Percentiles rank a stretch among this genome's conserved stretches.
These are phyloP conservation scores for Lytechinus variegatus DNA, from an alignment of 35 echinoderm and acorn worm species.

Conservation along the genomic window DNA sequence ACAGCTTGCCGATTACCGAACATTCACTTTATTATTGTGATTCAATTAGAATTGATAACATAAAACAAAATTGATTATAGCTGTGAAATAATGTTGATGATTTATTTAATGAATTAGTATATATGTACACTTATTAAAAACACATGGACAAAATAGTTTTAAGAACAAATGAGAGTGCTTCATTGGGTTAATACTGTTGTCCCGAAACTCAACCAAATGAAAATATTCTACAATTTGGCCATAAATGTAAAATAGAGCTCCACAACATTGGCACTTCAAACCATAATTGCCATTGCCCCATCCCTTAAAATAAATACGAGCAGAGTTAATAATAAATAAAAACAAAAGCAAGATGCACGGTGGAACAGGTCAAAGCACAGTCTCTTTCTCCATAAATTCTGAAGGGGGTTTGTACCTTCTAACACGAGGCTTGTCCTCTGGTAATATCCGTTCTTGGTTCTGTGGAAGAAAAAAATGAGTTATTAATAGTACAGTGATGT, in stretches of 20 bases:
- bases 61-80: too few species aligned
- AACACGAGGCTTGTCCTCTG: slow-evolving; percentile 61
- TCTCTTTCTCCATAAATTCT: slow-evolving; percentile 78
- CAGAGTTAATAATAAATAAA: not conserved
- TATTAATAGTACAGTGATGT: not conserved
- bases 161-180: not conserved
- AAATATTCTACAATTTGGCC: not conserved
- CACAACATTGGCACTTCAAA: not conserved
- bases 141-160: not conserved
- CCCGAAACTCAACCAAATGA: not conserved
- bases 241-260: not conserved
- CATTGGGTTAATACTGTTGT: not conserved
- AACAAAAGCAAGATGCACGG: slow-evolving; percentile 11
- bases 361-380: slow-evolving; percentile 60
- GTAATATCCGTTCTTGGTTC: slow-evolving; percentile 72
- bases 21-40: too few species aligned
- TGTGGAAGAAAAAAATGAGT: not conserved
- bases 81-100: not conserved
- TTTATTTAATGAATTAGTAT: not conserved
- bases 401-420: slow-evolving; percentile 76
- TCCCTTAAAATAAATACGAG: not conserved
- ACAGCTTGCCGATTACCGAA: too few species aligned
- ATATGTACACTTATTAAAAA: not conserved
- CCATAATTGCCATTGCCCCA: not conserved
- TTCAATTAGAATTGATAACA: too few species aligned